These are phyloP conservation scores for Globodera ellingtonae DNA, from an alignment of 1,140 invertebrate species.

Conservation along the genomic window DNA sequence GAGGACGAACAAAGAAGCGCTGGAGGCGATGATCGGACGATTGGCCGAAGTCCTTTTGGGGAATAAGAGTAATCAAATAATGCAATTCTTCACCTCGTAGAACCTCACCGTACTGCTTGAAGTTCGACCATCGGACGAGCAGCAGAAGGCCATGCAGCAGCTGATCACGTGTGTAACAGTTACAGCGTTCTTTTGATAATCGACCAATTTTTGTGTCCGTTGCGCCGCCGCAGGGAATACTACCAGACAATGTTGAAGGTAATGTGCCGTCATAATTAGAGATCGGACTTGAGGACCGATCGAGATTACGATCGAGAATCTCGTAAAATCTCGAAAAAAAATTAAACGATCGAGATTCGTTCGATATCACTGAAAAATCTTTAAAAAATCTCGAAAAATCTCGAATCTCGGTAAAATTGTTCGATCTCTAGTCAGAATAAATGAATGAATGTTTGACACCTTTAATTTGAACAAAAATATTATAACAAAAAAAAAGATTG, in stretches of 20 bases:
- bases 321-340: too few relatives aligned
- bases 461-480: too few relatives aligned
- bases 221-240: slow-evolving; percentile 29
- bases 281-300: too few relatives aligned
- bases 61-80: neutral
- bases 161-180: slow-evolving; percentile 20
- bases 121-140: slow-evolving; percentile 14
- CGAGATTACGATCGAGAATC: too few relatives aligned
- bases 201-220: neutral
- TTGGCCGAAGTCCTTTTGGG: slow-evolving; percentile 18
- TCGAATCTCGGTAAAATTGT: too few relatives aligned
- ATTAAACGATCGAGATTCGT: too few relatives aligned
- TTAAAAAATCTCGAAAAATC: too few relatives aligned
- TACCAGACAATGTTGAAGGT: slow-evolving; percentile 46
- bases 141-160: slow-evolving; percentile 23
- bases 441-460: too few relatives aligned
- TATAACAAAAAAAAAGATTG: slow-evolving; percentile 14
- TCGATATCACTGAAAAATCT: too few relatives aligned
- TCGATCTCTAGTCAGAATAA: too few relatives aligned
- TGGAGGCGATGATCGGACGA: slow-evolving; percentile 31
- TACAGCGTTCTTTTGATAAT: slow-evolving; percentile 1
- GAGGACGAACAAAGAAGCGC: slow-evolving; percentile 29
- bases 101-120: slow-evolving; percentile 11
- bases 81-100: neutral
- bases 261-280: neutral